Evolutionary conservation across 2,113 vertebrate genomes (phyloP).

Genomic region (Pseudorhombus dupliciocellatus): DNA sequence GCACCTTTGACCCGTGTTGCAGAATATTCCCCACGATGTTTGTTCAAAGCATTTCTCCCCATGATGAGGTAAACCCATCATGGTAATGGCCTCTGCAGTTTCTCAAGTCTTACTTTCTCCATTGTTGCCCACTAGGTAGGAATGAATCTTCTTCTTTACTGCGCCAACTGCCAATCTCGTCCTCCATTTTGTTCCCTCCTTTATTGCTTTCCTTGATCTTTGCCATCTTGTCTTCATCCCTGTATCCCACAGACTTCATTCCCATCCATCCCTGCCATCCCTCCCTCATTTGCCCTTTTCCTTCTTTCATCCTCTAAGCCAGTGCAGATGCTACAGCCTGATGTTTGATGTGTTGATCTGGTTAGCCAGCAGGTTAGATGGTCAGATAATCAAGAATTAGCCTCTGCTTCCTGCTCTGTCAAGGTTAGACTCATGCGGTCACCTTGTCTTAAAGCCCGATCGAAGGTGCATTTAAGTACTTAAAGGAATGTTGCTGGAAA

Average conservation of each 20-base stretch:
- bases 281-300: slow-evolving; percentile 15
- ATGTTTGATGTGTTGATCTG: slow-evolving; percentile 24
- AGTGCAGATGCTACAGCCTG: slow-evolving; percentile 24
- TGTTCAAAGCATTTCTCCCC: neutral
- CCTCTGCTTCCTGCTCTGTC: slow-evolving; percentile 16
- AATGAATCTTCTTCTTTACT: neutral
- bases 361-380: slow-evolving; percentile 36
- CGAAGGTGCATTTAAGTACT: slow-evolving; percentile 12
- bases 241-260: slow-evolving; percentile 21
- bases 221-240: slow-evolving; percentile 36
- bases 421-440: slow-evolving; percentile 7
- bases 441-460: neutral
- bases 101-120: neutral
- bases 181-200: slow-evolving; percentile 21
- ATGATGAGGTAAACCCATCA: neutral
- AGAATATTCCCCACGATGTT: neutral
- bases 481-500: slow-evolving; percentile 27
- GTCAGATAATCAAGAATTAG: slow-evolving; percentile 31
- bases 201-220: slow-evolving; percentile 34
- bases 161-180: slow-evolving; percentile 19
- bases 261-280: slow-evolving; percentile 1
- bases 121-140: neutral
- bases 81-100: slow-evolving; percentile 1
- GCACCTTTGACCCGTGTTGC: neutral
- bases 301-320: slow-evolving; percentile 35